Evolutionary conservation across 2,113 vertebrate genomes (phyloP), one percentile per base, ranked within the genome.

Genomic region (Garra rufa): DNA sequence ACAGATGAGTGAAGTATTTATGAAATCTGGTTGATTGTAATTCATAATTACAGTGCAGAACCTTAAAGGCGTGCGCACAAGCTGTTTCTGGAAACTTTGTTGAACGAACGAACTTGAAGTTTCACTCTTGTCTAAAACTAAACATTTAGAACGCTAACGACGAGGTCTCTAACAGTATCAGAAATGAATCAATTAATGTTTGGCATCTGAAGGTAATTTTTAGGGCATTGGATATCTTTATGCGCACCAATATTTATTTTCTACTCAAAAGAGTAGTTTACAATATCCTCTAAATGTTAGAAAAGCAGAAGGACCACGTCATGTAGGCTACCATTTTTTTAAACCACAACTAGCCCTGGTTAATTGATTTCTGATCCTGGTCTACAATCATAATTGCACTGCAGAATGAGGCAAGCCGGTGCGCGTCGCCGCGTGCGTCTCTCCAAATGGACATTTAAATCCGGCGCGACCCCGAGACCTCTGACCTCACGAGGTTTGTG

Each of bases 401-500:
- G 52, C 30, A 38, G 28, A 76, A 75, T 30, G 26, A 19, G 17
- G 17, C 75, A 30, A 34, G 15, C 34, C 38, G 21, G 55, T 79
- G 77, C 41, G 41, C 77, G 65, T 41, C 34, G 34, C 65, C 65
- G 34, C 65, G 65, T 69, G 65, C 34, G 75, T 41, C 52, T 41
- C 52, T 77, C 75, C 30, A 19, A 79, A 43, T 26, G 67, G 67
- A 57, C 50, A 43, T 41, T 59, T 59, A 15, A 43, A 69, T 94
- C 93, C 92, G 85, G 93, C 92, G 90, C 94, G 95, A 95, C 92
- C 43, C 28, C 73, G 89, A 94, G 96, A 96, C 96, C 96, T 97
- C 96, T 97, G 96, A 98, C 96, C 96, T 96, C 93, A 92, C 92
- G 89, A 88, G 63, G 93, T 94, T 96, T 93, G 94, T 94, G 95